Percentiles rank a stretch among this genome's conserved stretches.
phyloP scores from a whole-genome alignment of 2,797 vertebrate species.

The Poeciliopsis turneri region DNA sequence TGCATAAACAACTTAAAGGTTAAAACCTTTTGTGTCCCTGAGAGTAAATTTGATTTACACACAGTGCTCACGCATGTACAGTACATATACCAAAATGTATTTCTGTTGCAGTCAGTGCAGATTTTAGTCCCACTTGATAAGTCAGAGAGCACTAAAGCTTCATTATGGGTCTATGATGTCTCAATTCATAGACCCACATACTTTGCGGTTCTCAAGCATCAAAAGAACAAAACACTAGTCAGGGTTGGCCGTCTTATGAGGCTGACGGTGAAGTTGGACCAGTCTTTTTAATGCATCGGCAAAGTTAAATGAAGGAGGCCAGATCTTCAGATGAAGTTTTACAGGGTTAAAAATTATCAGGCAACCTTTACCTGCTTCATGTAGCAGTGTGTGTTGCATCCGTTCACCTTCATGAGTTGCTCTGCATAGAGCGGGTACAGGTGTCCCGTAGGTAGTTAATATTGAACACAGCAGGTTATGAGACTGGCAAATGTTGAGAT shows the following conservation, averaged over 20 bases:
- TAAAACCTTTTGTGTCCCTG: not conserved
- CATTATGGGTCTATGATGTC: slow-evolving; percentile 24
- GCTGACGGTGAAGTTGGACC: slow-evolving; percentile 35
- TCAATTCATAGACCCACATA: slow-evolving; percentile 20
- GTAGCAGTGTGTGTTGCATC: slow-evolving; percentile 27
- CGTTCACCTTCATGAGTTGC: slow-evolving; percentile 39
- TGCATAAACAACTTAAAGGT: slow-evolving; percentile 1
- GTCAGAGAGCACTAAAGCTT: slow-evolving; percentile 12
- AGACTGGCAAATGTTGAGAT: slow-evolving; percentile 57
- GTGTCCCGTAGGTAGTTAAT: slow-evolving; percentile 71
- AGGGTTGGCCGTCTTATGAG: slow-evolving; percentile 34
- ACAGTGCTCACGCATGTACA: not conserved
- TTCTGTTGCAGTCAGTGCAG: not conserved
- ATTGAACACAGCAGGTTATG: slow-evolving; percentile 74
- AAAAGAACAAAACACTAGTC: slow-evolving; percentile 25
- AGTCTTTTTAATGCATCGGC: slow-evolving; percentile 27
- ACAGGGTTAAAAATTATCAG: slow-evolving; percentile 41
- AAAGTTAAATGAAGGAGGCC: slow-evolving; percentile 27
- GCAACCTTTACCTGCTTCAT: slow-evolving; percentile 26
- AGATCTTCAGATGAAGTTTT: slow-evolving; percentile 36
- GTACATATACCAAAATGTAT: not conserved
- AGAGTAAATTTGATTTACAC: not conserved
- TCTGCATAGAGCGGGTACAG: slow-evolving; percentile 54
- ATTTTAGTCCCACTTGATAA: not conserved
- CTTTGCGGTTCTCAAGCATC: not conserved